Conservation (phyloP, 2,113 vertebrate species). For the Ramphastos sulfuratus region DNA sequence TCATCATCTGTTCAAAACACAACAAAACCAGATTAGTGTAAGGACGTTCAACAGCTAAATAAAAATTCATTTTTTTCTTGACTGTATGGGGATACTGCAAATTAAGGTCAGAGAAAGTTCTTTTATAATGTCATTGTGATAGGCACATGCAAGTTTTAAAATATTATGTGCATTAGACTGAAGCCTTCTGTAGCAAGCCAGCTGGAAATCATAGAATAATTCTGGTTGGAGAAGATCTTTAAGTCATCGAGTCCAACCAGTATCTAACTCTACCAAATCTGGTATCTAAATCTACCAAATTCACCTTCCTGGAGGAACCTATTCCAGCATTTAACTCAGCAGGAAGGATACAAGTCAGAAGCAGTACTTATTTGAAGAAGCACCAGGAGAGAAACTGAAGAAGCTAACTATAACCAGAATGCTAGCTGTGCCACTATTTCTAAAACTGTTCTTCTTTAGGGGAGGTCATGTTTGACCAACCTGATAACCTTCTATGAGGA, state of each 20-base stretch:
- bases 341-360: background rate
- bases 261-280: too few species aligned
- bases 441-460: background rate
- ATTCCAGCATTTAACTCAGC: background rate
- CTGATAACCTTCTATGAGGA: too few species aligned
- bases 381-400: background rate
- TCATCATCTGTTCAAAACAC: constrained; percentile 86
- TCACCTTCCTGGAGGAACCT: too few species aligned
- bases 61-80: background rate
- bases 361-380: background rate
- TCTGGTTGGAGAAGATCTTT: too few species aligned
- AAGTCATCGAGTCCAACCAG: too few species aligned
- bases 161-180: background rate
- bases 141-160: background rate
- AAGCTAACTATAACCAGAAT: background rate
- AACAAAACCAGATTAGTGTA: background rate
- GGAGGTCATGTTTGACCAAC: too few species aligned
- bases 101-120: background rate
- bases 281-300: too few species aligned
- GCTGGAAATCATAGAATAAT: background rate
- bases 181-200: background rate
- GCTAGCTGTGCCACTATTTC: background rate
- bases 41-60: background rate
- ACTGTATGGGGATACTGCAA: background rate
- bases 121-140: background rate